These are phyloP conservation scores for Bimastos eiseni DNA, from an alignment of 2,888 invertebrate species.

Conservation along the genomic window DNA sequence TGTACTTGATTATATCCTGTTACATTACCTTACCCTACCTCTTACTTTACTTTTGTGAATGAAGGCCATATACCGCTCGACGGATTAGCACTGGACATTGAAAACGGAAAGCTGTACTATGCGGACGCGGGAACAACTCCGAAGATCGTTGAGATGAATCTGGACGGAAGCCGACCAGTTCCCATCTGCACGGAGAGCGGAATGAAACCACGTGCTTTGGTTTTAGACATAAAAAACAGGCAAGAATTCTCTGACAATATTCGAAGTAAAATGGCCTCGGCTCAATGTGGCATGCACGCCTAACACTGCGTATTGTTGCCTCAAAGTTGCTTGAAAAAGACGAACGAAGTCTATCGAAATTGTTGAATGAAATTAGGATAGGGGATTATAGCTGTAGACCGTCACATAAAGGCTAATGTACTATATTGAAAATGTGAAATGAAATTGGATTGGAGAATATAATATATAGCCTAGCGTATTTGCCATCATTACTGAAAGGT, in stretches of 20 bases:
- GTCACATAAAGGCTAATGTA: too few relatives aligned
- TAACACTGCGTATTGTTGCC: not conserved
- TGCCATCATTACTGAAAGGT: too few relatives aligned
- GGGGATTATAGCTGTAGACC: too few relatives aligned
- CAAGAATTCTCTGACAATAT: not conserved
- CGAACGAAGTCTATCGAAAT: too few relatives aligned
- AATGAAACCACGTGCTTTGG: conserved; percentile 17
- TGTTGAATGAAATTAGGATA: too few relatives aligned
- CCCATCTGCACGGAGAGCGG: not conserved
- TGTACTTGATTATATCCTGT: too few relatives aligned
- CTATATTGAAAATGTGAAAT: too few relatives aligned
- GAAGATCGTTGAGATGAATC: not conserved
- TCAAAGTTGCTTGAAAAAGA: too few relatives aligned
- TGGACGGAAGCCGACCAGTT: not conserved
- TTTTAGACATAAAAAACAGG: not conserved
- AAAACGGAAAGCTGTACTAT: not conserved
- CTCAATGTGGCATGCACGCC: not conserved
- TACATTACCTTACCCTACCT: not conserved
- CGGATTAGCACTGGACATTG: conserved; percentile 2
- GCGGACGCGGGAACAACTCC: not conserved
- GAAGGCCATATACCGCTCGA: not conserved
- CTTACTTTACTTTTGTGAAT: not conserved
- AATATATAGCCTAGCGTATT: too few relatives aligned
- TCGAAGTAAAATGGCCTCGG: not conserved
- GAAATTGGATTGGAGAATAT: too few relatives aligned